Conservation (phyloP, 2,888 invertebrate genomes). For the Eueremaeus valkanovi region DNA sequence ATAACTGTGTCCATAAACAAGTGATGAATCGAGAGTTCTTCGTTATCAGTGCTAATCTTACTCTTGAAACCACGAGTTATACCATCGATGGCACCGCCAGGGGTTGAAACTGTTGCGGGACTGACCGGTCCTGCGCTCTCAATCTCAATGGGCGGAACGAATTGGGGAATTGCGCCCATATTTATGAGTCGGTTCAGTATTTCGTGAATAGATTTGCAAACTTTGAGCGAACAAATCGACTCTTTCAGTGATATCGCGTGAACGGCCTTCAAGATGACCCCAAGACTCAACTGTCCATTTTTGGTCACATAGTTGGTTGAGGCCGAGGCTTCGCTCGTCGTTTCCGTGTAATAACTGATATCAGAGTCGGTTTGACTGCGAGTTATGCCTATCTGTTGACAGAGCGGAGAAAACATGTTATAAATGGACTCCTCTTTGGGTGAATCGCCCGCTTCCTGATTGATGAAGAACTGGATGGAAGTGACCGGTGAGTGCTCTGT, state of each 20-base stretch:
- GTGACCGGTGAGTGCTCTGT: constrained; percentile 87
- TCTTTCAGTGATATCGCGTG: constrained; percentile 82
- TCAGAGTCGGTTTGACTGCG: constrained; percentile 82
- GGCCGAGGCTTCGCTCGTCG: constrained; percentile 80
- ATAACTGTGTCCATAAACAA: constrained; percentile 66
- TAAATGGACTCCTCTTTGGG: constrained; percentile 43
- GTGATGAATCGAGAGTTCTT: constrained; percentile 56
- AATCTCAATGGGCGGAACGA: background rate
- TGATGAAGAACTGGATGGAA: constrained; percentile 73
- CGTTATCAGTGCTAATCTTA: constrained; percentile 5
- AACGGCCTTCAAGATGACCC: constrained; percentile 79
- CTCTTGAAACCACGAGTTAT: background rate
- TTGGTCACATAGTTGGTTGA: constrained; percentile 86
- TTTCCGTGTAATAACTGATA: constrained; percentile 71
- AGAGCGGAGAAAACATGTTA: constrained; percentile 38
- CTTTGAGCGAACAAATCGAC: constrained; percentile 72
- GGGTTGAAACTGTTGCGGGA: background rate
- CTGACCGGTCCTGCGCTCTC: constrained; percentile 5
- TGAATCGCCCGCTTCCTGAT: constrained; percentile 60
- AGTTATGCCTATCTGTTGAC: constrained; percentile 66
- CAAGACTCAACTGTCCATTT: constrained; percentile 88
- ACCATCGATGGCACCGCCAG: background rate
- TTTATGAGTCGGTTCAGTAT: constrained; percentile 86
- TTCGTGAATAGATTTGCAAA: constrained; percentile 88
- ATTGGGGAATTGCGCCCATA: constrained; percentile 59